Evolutionary conservation across 2,113 vertebrate genomes (phyloP).

Genomic region (Tragulus kanchil): DNA sequence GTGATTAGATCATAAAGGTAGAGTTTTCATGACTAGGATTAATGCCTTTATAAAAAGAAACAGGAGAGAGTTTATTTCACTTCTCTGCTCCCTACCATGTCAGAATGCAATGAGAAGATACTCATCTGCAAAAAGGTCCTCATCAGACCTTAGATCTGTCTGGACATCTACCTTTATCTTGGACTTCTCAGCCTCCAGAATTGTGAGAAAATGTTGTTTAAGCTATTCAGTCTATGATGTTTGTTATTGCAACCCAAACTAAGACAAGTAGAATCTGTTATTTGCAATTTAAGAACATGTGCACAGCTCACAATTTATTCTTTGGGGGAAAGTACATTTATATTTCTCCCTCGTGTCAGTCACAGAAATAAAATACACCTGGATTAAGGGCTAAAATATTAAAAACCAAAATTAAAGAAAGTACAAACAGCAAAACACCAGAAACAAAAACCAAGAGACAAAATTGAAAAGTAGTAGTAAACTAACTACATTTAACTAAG

Average conservation of each 20-base stretch:
- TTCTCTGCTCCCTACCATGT: neutral
- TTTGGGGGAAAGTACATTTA: neutral
- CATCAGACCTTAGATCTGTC: neutral
- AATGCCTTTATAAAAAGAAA: neutral
- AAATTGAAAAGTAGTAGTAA: neutral
- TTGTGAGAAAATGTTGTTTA: neutral
- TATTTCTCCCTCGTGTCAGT: neutral
- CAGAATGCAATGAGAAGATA: neutral
- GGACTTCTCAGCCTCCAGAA: neutral
- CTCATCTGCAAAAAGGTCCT: neutral
- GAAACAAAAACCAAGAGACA: neutral
- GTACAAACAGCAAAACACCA: neutral
- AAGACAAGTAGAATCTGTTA: neutral
- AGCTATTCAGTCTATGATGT: neutral
- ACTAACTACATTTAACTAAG: neutral
- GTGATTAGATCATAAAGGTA: neutral
- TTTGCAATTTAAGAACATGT: neutral
- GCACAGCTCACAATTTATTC: neutral
- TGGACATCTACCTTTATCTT: neutral
- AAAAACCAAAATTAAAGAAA: neutral
- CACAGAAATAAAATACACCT: neutral
- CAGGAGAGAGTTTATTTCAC: neutral
- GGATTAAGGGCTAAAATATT: neutral
- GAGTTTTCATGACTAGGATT: neutral
- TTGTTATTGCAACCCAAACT: neutral